phyloP scores from a whole-genome alignment of 2,797 vertebrate species.

The Girardinus metallicus region DNA sequence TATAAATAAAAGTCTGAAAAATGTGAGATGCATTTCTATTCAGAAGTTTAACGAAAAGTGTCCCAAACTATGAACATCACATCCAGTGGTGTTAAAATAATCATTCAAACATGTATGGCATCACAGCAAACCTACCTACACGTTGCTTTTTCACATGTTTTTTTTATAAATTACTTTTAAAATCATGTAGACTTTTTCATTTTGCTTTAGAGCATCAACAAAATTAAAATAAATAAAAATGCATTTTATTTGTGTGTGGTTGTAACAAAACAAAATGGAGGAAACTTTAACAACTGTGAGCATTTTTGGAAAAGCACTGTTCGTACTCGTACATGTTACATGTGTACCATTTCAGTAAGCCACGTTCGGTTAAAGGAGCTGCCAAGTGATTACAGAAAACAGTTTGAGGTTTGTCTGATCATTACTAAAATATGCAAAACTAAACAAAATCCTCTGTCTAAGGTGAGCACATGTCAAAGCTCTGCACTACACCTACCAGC shows the following conservation, averaged over 20 bases:
- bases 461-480: not conserved
- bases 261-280: not conserved
- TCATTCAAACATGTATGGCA: not conserved
- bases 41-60: not conserved
- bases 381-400: not conserved
- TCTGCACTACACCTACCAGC: conserved; percentile 82
- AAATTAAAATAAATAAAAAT: not conserved
- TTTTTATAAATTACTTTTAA: not conserved
- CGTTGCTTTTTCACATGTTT: not conserved
- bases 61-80: not conserved
- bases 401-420: not conserved
- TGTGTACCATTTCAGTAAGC: not conserved
- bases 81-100: not conserved
- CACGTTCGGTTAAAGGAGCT: not conserved
- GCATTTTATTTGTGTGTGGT: not conserved
- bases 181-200: not conserved
- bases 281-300: not conserved
- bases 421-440: not conserved
- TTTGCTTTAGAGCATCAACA: no score
- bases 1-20: not conserved
- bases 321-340: not conserved
- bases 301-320: not conserved
- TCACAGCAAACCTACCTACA: not conserved
- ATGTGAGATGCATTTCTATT: not conserved
- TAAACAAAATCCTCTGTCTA: not conserved